These are phyloP conservation scores for Lasioglossum vierecki DNA, from an alignment of 2,888 invertebrate species.

Conservation along the genomic window DNA sequence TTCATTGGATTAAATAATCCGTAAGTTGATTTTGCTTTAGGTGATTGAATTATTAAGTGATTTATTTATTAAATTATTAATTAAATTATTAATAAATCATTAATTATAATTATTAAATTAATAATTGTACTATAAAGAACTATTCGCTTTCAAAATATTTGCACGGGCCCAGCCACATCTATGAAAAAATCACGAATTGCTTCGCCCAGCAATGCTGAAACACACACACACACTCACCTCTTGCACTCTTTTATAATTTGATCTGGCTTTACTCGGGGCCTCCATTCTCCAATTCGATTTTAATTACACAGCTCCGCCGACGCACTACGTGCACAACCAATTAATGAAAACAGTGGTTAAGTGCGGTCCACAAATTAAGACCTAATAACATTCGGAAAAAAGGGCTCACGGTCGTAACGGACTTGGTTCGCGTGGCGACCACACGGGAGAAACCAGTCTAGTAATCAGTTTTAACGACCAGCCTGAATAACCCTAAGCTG, in stretches of 20 bases:
- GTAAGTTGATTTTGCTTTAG: no score
- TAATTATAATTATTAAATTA: no score
- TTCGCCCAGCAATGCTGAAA: background rate
- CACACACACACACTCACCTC: background rate
- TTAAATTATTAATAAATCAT: no score
- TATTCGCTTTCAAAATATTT: no score
- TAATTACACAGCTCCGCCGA: background rate
- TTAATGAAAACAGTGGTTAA: constrained; percentile 5
- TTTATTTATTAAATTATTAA: no score
- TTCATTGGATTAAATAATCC: no score
- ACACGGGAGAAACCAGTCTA: constrained; percentile 47
- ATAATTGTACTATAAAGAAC: no score
- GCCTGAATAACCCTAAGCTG: constrained; percentile 52
- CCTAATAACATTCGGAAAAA: background rate
- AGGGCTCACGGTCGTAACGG: background rate
- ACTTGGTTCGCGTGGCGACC: constrained; percentile 28
- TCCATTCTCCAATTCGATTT: background rate
- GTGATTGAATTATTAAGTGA: no score
- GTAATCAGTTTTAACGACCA: constrained; percentile 68
- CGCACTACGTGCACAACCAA: background rate
- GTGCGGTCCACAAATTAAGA: background rate
- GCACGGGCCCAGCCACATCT: no score
- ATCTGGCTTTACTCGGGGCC: background rate
- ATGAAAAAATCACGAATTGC: no score
- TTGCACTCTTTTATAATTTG: background rate